Evolutionary conservation across 2,888 invertebrate genomes (phyloP), one percentile per base, ranked within the genome.

Genomic region (Drosophila pseudotalamancana): DNA sequence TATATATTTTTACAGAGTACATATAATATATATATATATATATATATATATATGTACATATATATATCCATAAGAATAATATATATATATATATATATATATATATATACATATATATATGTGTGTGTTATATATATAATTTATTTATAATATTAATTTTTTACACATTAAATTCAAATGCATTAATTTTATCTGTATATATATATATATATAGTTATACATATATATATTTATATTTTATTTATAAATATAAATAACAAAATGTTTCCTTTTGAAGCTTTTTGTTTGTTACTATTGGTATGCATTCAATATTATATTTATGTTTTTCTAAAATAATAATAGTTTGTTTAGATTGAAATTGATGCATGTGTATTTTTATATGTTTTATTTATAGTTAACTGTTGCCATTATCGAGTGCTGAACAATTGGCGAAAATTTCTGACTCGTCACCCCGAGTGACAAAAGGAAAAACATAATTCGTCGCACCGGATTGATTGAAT

Each of bases 231-330:
- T 60, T 67, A 63, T 66, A 55, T 63, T 84, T 82, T 82, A 79
- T 81, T 84, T 89, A 78, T 88, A 88, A 77, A 88, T 87, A 87
- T 89, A 85, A 87, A 87, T 89, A 89, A 89, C 89, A 82, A 88
- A 88, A 87, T 81, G 71, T 82, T 85, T 89, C 85, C 88, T 82
- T 72, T 82, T 84, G 78, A 88, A 87, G 87, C 76, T 65, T 77
- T 69, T 70, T 71, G 60, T 49, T 68, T 34, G 67, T 68, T 72
- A 48, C 50, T 59, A 32, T 56, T 73, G 63, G 45, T 45, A 46
- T 61, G 37, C 51, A 46, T 56, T 66, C 40, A 35, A 65, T 65
- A 49, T 53, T 64, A 72, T 80, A 59, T 63, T 63, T 57, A 57
- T 19, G 6, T 3, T 18, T 42, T 11, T 16, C 12, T 42, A 1